Percentiles rank a stretch among this genome's conserved stretches.
Conservation (phyloP, 2,888 invertebrate species). For the Shargacucullia verbasci region DNA sequence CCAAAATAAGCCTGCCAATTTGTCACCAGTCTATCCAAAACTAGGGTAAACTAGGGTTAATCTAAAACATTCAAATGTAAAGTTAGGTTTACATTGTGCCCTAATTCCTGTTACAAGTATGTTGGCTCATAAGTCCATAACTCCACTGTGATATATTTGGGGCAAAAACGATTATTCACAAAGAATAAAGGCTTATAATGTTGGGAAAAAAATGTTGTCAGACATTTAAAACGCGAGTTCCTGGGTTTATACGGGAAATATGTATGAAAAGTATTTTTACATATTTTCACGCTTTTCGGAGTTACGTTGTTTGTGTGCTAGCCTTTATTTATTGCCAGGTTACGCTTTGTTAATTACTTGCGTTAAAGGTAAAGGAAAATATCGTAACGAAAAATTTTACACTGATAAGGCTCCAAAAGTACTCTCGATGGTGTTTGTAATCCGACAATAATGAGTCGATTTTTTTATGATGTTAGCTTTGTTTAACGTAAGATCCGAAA, state of each 20-base stretch:
- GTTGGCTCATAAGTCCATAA: constrained; percentile 50
- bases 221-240: constrained; percentile 29
- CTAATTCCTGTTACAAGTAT: constrained; percentile 37
- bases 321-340: too few species aligned
- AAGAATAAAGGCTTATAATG: constrained; percentile 40
- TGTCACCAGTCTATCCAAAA: neutral
- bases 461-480: too few species aligned
- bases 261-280: neutral
- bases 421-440: too few species aligned
- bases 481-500: too few species aligned
- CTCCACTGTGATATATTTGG: constrained; percentile 39
- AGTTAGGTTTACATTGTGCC: constrained; percentile 13
- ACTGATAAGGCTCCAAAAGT: too few species aligned
- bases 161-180: constrained; percentile 43
- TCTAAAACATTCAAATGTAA: constrained; percentile 7
- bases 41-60: constrained; percentile 11
- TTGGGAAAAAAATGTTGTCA: constrained; percentile 24
- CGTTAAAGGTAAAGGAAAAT: too few species aligned
- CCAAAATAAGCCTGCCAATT: neutral
- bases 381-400: too few species aligned
- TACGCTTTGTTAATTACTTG: too few species aligned
- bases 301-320: too few species aligned
- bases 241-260: constrained; percentile 12
- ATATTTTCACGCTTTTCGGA: constrained; percentile 3
- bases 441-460: too few species aligned